These are phyloP conservation scores for Benitochromis conjunctus DNA, from an alignment of 2,113 vertebrate genomes.

Conservation along the genomic window DNA sequence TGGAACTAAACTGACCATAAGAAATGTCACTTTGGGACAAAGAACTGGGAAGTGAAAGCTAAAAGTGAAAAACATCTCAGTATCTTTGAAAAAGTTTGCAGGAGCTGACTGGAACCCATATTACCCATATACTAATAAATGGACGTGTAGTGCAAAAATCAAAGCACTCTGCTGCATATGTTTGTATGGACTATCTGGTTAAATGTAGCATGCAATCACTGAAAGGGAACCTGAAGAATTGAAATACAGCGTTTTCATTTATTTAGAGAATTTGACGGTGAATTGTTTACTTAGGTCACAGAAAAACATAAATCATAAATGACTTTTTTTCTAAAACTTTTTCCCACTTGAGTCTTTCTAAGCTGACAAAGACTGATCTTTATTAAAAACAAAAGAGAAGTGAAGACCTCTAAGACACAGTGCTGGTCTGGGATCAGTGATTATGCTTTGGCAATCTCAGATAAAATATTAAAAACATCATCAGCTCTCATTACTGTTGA, in stretches of 20 bases:
- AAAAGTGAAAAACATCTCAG: neutral
- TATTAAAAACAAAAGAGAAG: neutral
- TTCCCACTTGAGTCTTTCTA: neutral
- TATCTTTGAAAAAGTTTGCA: neutral
- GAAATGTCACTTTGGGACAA: neutral
- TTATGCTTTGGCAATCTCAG: neutral
- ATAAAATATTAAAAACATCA: fast-evolving
- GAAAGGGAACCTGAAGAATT: fast-evolving
- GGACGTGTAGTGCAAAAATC: neutral
- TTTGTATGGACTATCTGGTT: neutral
- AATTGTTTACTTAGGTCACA: neutral
- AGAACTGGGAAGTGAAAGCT: neutral
- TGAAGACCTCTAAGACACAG: neutral
- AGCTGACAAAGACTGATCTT: neutral
- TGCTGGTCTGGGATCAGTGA: neutral
- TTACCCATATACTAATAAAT: neutral
- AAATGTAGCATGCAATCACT: neutral
- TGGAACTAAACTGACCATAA: neutral
- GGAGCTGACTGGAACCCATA: neutral
- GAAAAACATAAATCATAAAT: neutral
- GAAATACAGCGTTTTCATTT: neutral
- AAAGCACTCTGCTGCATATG: neutral
- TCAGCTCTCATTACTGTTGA: neutral
- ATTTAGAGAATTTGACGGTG: neutral
- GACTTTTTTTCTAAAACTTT: neutral